Conservation (phyloP, 2,797 vertebrate species). For the Epinephelus malabaricus region DNA sequence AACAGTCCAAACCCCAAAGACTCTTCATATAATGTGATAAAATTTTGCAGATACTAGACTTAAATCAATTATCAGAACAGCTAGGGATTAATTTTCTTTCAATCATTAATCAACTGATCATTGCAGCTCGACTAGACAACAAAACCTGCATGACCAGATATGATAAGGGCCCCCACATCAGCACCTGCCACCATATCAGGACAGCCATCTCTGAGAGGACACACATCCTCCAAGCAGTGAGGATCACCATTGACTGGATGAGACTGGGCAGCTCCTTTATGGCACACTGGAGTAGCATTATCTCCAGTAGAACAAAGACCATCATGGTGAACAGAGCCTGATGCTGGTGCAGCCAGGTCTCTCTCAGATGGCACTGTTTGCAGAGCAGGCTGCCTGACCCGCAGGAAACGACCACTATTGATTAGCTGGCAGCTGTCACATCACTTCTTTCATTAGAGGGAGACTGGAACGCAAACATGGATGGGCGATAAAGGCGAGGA, state of each 20-base stretch:
- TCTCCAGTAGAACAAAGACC: slow-evolving; percentile 53
- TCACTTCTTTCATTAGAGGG: slow-evolving; percentile 47
- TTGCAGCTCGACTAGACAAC: too few relatives aligned
- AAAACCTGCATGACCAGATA: neutral
- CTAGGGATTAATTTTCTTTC: too few relatives aligned
- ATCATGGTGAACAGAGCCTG: slow-evolving; percentile 7
- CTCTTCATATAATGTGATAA: too few relatives aligned
- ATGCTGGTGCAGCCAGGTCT: slow-evolving; percentile 35
- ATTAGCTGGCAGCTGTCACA: slow-evolving; percentile 72
- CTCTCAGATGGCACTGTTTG: slow-evolving; percentile 56
- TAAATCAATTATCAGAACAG: too few relatives aligned
- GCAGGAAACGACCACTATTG: slow-evolving; percentile 62
- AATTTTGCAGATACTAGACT: too few relatives aligned
- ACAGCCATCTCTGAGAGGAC: slow-evolving; percentile 12
- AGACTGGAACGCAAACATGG: slow-evolving; percentile 1
- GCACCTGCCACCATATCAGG: slow-evolving; percentile 10
- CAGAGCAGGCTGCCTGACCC: slow-evolving; percentile 35
- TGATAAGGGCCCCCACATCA: neutral
- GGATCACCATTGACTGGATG: slow-evolving; percentile 1
- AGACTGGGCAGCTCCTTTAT: slow-evolving; percentile 39
- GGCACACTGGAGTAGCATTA: slow-evolving; percentile 19
- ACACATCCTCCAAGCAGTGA: neutral
- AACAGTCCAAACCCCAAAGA: too few relatives aligned
- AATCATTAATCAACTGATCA: too few relatives aligned
- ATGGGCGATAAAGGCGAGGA: neutral